Percentiles rank a stretch among this genome's conserved stretches.
Evolutionary conservation across 1,140 invertebrate species (phyloP).

Genomic region (Macrotrachela quadricornifera): DNA sequence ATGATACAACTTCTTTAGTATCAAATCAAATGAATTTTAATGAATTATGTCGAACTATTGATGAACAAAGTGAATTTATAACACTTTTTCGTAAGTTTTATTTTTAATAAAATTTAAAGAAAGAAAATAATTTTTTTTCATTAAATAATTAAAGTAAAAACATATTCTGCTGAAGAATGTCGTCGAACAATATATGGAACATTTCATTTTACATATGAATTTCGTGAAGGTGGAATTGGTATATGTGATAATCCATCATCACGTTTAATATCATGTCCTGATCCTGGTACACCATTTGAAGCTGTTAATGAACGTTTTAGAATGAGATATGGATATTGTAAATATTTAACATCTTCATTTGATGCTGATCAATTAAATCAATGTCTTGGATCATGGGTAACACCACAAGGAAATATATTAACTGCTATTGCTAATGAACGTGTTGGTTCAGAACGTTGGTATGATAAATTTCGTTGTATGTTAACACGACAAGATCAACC

Average conservation of each 20-base stretch:
- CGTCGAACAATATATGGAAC: constrained; percentile 6
- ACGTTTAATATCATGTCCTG: constrained; percentile 5
- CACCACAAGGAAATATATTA: constrained; percentile 3
- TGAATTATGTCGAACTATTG: constrained; percentile 4
- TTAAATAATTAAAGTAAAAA: too few relatives aligned
- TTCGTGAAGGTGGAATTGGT: constrained; percentile 1
- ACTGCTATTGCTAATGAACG: constrained; percentile 6
- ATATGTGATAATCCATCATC: constrained; percentile 3
- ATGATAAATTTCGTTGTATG: constrained; percentile 8
- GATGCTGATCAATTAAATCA: constrained; percentile 1
- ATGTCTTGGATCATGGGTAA: constrained; percentile 5
- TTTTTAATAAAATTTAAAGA: too few relatives aligned
- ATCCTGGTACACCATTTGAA: constrained; percentile 5
- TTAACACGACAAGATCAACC: constrained; percentile 8
- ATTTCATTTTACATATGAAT: constrained; percentile 8
- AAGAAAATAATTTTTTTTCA: too few relatives aligned
- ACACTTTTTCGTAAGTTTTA: neutral
- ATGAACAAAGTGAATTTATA: neutral
- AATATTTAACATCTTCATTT: neutral
- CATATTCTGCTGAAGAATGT: neutral
- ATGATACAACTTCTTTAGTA: too few relatives aligned
- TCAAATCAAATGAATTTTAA: neutral
- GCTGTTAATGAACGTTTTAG: constrained; percentile 7
- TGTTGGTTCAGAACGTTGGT: neutral
- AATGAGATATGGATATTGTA: constrained; percentile 4